Conservation (phyloP, 2,797 vertebrate species). For the Eulemur coronatus region DNA sequence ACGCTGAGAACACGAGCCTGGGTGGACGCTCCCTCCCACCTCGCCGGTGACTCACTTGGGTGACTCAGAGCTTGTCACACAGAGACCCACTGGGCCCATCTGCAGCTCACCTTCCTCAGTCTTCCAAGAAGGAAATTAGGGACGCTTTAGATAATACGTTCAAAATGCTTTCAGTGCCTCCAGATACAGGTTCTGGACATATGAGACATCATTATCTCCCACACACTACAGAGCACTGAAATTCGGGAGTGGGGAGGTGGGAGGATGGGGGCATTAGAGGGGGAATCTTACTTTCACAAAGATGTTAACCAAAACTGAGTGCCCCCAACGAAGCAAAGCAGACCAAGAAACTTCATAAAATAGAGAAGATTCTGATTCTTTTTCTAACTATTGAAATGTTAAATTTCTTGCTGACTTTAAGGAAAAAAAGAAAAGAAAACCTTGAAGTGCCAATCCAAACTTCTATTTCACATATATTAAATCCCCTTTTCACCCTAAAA, state of each 20-base stretch:
- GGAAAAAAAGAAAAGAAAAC: neutral
- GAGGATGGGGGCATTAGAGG: accelerated
- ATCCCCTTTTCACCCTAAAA: neutral
- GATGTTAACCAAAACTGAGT: neutral
- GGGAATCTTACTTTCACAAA: neutral
- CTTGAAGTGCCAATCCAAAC: neutral
- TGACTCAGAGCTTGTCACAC: neutral
- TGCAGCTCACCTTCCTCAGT: neutral
- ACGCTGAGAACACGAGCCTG: neutral
- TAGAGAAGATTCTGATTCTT: neutral
- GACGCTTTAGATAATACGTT: neutral
- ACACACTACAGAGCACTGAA: neutral
- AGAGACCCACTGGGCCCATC: neutral
- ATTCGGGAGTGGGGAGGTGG: neutral
- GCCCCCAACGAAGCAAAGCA: neutral
- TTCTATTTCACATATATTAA: conserved; percentile 40
- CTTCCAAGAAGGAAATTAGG: neutral
- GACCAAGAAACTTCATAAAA: neutral
- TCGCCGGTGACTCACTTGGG: neutral
- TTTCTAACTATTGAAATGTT: neutral
- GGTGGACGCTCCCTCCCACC: neutral
- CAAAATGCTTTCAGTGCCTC: neutral
- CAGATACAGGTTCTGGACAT: neutral
- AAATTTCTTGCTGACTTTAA: conserved; percentile 10
- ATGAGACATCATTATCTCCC: neutral